These are phyloP conservation scores for Prunella strophiata DNA, from an alignment of 2,797 vertebrate genomes.

Conservation along the genomic window DNA sequence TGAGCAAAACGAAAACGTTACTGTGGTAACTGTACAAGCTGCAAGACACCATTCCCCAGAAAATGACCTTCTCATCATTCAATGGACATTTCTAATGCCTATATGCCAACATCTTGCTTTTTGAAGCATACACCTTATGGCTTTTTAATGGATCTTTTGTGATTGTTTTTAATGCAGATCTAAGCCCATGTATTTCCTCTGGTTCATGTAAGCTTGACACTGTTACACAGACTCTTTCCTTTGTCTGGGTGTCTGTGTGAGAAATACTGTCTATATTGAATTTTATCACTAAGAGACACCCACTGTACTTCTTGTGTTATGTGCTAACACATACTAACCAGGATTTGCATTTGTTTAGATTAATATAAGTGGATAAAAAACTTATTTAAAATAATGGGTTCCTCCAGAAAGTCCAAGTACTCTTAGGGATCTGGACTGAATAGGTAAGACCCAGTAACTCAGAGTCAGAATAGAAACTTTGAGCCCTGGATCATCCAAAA, in stretches of 20 bases:
- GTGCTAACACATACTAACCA: background rate
- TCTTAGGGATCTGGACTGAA: background rate
- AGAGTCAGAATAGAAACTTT: background rate
- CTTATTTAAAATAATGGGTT: background rate
- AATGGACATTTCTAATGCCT: background rate
- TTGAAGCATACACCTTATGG: background rate
- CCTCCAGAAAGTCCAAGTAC: background rate
- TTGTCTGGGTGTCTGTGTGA: background rate
- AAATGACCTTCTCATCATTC: background rate
- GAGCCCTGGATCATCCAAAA: background rate
- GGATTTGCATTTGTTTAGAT: background rate
- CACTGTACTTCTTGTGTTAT: background rate
- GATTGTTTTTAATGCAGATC: background rate
- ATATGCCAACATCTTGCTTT: background rate
- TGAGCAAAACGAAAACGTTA: background rate
- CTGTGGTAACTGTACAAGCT: background rate
- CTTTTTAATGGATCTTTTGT: background rate
- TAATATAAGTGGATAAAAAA: background rate
- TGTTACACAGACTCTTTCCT: background rate
- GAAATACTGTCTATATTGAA: background rate
- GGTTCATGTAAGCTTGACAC: background rate
- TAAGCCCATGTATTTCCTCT: background rate
- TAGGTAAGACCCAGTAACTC: background rate
- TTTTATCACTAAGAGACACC: background rate
- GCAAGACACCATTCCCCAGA: background rate